Evolutionary conservation across 2,113 vertebrate genomes (phyloP), one percentile per base, ranked within the genome.

Genomic region (Leptosomus discolor): DNA sequence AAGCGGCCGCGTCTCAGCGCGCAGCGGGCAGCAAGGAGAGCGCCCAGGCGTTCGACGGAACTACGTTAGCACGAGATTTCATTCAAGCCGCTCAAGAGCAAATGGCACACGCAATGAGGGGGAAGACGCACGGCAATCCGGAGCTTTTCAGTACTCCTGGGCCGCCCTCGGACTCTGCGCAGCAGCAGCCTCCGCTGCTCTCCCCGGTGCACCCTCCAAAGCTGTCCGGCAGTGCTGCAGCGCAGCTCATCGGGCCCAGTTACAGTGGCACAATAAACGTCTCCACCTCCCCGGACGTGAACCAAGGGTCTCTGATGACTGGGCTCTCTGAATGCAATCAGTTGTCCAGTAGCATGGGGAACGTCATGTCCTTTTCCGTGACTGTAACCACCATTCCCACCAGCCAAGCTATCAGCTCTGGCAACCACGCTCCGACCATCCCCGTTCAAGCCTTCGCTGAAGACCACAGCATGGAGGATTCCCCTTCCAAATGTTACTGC

Each of bases 321-420:
- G 98, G 98, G 56, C 90, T 97, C 21, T 87, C 98, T 0, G 95
- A 98, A 11, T 98, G 97, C 91, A 95, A 89, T n/a, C 98, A 98
- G 92, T 70, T 97, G 34, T 92, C 98, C 53, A 96, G 98, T 39
- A 98, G 97, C 36, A 98, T 99, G 60, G 98, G 97, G 17, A 98
- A 99, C 48, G 98, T 99, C 94, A 99, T 99, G 99, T 99, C 99
- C 58, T 99, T 99, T 91, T 99, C 99, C 0, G 99, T 99, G 95
- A 99, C 99, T 3, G 99, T 99, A 76, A 99, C 99, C 89, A 98
- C 99, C 96, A 99, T 99, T 71, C 99, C 99, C 30, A 96, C 98
- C 48, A 95, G 98, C 75, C 99, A 98, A 76, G 92, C 98, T 0
- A 88, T 98, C 85, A 98, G 92, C 96, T 92, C 98, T 1, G 93